phyloP scores from a whole-genome alignment of 2,113 vertebrate genomes.

The Pseudorectes ferrugineus region DNA sequence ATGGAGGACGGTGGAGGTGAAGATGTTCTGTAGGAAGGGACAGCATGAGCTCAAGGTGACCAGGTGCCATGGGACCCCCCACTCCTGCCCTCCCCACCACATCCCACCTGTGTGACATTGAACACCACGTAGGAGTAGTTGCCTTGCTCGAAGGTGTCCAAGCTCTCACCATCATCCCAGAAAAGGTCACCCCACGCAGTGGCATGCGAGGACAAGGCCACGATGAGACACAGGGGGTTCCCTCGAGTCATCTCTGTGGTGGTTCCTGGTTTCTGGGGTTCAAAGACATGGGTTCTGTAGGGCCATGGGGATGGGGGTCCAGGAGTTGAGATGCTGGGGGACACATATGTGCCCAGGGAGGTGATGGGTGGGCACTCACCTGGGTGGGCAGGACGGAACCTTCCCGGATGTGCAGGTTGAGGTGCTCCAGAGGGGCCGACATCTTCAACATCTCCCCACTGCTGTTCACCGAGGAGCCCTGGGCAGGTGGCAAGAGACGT shows the following conservation, averaged over 20 bases:
- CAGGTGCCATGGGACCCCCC: accelerated
- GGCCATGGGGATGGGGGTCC: accelerated
- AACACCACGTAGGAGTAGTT: conserved; percentile 80
- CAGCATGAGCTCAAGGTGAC: not conserved
- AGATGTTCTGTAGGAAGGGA: conserved; percentile 65
- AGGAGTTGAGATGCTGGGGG: not conserved
- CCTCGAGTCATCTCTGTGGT: conserved; percentile 73
- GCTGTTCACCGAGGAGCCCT: conserved; percentile 78
- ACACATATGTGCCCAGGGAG: accelerated
- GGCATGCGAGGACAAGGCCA: conserved; percentile 66
- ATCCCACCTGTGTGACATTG: conserved; percentile 73
- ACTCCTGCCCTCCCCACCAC: not conserved
- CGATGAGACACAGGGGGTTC: conserved; percentile 77
- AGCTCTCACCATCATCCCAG: conserved; percentile 84
- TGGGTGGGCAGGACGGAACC: conserved; percentile 81
- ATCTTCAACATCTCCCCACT: conserved; percentile 77
- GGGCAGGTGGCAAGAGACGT: accelerated
- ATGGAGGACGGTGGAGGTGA: conserved; percentile 80
- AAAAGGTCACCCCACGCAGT: conserved; percentile 80
- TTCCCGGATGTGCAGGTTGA: conserved; percentile 84
- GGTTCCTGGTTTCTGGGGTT: conserved; percentile 73
- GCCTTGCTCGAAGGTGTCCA: conserved; percentile 77
- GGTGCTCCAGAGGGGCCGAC: conserved; percentile 78
- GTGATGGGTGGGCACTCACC: conserved; percentile 39
- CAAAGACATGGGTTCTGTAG: not conserved